phyloP scores from a whole-genome alignment of 2,888 invertebrate genomes.

The Latheticus oryzae region DNA sequence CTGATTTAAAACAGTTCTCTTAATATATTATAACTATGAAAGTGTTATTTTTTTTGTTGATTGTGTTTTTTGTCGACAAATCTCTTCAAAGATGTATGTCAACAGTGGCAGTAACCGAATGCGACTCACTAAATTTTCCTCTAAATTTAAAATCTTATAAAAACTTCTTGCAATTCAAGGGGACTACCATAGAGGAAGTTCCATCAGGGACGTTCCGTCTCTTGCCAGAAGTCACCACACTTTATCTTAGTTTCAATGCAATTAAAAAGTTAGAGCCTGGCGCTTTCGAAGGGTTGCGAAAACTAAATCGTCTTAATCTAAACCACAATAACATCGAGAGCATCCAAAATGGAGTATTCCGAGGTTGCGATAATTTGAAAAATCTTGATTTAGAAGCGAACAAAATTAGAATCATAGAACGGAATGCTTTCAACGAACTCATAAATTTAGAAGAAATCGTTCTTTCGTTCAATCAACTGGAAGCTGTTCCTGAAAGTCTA shows the following conservation, averaged over 20 bases:
- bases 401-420: slow-evolving; percentile 36
- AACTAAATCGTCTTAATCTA: slow-evolving; percentile 30
- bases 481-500: slow-evolving; percentile 31
- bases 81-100: slow-evolving; percentile 30
- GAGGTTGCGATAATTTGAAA: slow-evolving; percentile 29
- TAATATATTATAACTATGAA: too few species aligned
- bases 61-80: slow-evolving; percentile 2
- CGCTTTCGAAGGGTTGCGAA: slow-evolving; percentile 33
- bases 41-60: slow-evolving; percentile 2
- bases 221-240: slow-evolving; percentile 35
- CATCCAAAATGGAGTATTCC: slow-evolving; percentile 30
- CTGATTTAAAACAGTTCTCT: too few species aligned
- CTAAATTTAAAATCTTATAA: slow-evolving; percentile 20
- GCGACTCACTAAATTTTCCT: slow-evolving; percentile 24
- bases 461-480: slow-evolving; percentile 36
- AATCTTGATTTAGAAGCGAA: slow-evolving; percentile 35
- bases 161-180: slow-evolving; percentile 30
- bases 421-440: slow-evolving; percentile 34
- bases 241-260: slow-evolving; percentile 42
- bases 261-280: slow-evolving; percentile 35
- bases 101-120: slow-evolving; percentile 36
- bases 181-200: slow-evolving; percentile 20
- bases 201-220: slow-evolving; percentile 35
- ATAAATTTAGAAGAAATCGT: slow-evolving; percentile 36
- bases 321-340: slow-evolving; percentile 31